Evolutionary conservation across 2,113 vertebrate genomes (phyloP).

Genomic region (Chloroceryle aenea): DNA sequence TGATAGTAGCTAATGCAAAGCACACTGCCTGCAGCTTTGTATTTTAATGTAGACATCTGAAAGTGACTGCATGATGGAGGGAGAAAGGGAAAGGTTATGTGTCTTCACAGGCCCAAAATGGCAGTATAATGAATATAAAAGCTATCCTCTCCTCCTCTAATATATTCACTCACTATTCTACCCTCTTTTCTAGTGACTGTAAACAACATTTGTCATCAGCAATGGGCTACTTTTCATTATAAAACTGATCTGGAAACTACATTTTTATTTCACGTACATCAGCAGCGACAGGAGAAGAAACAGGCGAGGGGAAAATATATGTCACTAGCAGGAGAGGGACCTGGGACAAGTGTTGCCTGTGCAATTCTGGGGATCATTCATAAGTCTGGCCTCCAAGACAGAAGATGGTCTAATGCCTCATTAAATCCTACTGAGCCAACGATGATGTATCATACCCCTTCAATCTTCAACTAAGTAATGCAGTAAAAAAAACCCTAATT

Average conservation of each 20-base stretch:
- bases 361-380: constrained; percentile 64
- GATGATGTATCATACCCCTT: constrained; percentile 76
- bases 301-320: constrained; percentile 57
- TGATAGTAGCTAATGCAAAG: constrained; percentile 72
- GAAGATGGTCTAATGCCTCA: constrained; percentile 78
- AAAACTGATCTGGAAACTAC: constrained; percentile 70
- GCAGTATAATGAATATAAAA: constrained; percentile 76
- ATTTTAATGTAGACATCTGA: constrained; percentile 77
- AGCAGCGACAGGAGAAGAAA: constrained; percentile 29
- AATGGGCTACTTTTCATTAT: constrained; percentile 76
- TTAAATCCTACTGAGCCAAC: constrained; percentile 77
- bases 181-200: constrained; percentile 73
- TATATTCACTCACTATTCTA: constrained; percentile 74
- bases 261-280: constrained; percentile 77
- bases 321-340: constrained; percentile 31
- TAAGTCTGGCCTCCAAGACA: constrained; percentile 74
- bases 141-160: constrained; percentile 74
- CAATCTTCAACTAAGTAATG: constrained; percentile 78
- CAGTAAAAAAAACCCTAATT: constrained; percentile 68
- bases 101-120: constrained; percentile 73
- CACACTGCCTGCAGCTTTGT: constrained; percentile 71
- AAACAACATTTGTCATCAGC: constrained; percentile 80
- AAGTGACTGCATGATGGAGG: constrained; percentile 73
- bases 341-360: constrained; percentile 47
- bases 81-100: constrained; percentile 73